These are phyloP conservation scores for Sebastes nivosus DNA, from an alignment of 2,797 vertebrate species.

Conservation along the genomic window DNA sequence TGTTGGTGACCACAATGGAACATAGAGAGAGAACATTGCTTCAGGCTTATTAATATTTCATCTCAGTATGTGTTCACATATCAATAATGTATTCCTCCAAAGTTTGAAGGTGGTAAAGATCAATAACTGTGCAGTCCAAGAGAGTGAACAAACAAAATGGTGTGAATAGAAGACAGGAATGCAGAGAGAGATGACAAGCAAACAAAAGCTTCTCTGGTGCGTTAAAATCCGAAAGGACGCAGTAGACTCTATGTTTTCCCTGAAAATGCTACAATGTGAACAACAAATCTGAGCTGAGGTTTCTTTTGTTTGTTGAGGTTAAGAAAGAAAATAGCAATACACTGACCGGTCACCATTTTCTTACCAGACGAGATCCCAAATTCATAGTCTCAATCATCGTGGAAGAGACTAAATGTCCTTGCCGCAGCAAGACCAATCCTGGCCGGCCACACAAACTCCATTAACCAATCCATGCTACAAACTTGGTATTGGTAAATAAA, in stretches of 20 bases:
- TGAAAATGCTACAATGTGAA: too few species aligned
- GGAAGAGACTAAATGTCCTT: not conserved
- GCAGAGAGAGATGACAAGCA: not conserved
- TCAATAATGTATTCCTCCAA: not conserved
- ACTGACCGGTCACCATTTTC: not conserved
- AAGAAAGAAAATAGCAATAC: not conserved
- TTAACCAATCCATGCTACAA: fast-evolving
- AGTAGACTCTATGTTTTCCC: too few species aligned
- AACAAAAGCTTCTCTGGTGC: too few species aligned
- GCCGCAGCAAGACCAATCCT: not conserved
- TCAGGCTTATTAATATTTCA: not conserved
- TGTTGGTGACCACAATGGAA: not conserved
- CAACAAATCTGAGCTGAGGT: too few species aligned
- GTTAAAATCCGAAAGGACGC: too few species aligned
- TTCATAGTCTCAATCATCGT: not conserved
- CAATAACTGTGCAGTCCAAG: not conserved
- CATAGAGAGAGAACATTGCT: not conserved
- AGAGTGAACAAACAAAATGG: not conserved
- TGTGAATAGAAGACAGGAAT: not conserved
- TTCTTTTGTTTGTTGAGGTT: too few species aligned
- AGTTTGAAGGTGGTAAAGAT: not conserved
- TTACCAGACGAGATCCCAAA: not conserved
- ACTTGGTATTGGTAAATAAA: not conserved
- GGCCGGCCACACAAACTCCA: not conserved
- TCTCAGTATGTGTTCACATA: not conserved